Conservation (phyloP, 2,888 invertebrate genomes). For the Hirtodrosophila alboralis region DNA sequence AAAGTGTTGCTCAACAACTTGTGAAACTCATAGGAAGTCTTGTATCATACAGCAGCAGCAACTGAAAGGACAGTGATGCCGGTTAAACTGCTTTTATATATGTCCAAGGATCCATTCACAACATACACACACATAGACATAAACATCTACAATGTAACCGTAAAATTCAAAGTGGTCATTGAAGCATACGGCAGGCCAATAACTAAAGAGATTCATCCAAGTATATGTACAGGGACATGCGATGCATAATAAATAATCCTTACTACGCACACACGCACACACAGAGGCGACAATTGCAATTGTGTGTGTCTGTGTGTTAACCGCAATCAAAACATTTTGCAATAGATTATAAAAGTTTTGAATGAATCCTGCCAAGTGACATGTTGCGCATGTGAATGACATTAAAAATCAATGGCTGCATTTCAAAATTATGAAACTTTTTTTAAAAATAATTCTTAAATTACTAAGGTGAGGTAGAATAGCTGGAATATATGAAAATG, state of each 20-base stretch:
- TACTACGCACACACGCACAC: conserved; percentile 21
- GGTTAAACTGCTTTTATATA: conserved; percentile 51
- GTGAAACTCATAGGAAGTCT: conserved; percentile 56
- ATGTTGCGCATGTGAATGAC: conserved; percentile 50
- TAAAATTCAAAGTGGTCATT: conserved; percentile 72
- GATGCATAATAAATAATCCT: conserved; percentile 67
- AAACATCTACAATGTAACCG: conserved; percentile 9
- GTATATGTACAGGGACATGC: conserved; percentile 55
- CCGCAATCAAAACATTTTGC: conserved; percentile 51
- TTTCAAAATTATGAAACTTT: too few species aligned
- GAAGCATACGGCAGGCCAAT: conserved; percentile 49
- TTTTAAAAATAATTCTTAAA: too few species aligned
- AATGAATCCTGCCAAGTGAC: conserved; percentile 30
- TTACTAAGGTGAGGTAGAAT: too few species aligned
- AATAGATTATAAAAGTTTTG: conserved; percentile 61
- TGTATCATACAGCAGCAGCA: conserved; percentile 37
- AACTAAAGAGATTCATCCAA: conserved; percentile 50
- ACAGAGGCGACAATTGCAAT: conserved; percentile 67
- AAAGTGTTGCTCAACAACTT: conserved; percentile 37
- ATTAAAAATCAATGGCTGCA: conserved; percentile 5
- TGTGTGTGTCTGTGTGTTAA: conserved; percentile 7
- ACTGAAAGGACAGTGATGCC: conserved; percentile 55
- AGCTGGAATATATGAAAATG: too few species aligned
- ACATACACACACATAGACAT: background rate
- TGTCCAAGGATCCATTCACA: conserved; percentile 1